These are phyloP conservation scores for Strix uralensis DNA, from an alignment of 2,113 vertebrate genomes.

Conservation along the genomic window DNA sequence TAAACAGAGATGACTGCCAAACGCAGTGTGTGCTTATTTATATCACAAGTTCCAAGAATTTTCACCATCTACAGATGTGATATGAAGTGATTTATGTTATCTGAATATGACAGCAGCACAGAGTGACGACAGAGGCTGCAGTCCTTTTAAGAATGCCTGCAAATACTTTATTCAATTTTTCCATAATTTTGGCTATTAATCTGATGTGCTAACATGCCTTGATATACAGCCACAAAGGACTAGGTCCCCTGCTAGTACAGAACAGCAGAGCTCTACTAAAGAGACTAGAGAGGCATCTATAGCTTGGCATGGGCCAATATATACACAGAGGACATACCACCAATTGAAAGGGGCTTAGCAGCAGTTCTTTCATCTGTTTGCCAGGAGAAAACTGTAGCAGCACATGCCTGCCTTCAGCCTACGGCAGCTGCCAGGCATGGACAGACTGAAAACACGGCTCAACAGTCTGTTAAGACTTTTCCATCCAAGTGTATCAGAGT, in stretches of 20 bases:
- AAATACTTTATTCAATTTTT: background rate
- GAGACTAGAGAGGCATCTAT: background rate
- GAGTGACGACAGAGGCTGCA: background rate
- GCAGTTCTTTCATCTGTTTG: background rate
- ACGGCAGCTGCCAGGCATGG: accelerated
- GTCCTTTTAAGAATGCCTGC: background rate
- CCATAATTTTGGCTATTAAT: background rate
- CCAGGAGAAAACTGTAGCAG: background rate
- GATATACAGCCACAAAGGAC: background rate
- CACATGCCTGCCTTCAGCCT: background rate
- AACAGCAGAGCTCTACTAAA: background rate
- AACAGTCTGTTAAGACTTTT: background rate
- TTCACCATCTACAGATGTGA: background rate
- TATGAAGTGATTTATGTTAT: background rate
- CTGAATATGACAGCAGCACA: background rate
- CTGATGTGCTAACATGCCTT: background rate
- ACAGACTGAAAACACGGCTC: background rate
- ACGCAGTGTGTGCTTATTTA: background rate
- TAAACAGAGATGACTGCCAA: background rate
- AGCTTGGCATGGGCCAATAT: background rate
- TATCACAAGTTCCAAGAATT: background rate
- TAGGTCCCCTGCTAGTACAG: background rate
- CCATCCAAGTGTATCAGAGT: background rate
- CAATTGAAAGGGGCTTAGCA: background rate
- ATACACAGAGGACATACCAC: background rate